Evolutionary conservation across 2,888 invertebrate species (phyloP).

Genomic region (Phanerotoma sp.): DNA sequence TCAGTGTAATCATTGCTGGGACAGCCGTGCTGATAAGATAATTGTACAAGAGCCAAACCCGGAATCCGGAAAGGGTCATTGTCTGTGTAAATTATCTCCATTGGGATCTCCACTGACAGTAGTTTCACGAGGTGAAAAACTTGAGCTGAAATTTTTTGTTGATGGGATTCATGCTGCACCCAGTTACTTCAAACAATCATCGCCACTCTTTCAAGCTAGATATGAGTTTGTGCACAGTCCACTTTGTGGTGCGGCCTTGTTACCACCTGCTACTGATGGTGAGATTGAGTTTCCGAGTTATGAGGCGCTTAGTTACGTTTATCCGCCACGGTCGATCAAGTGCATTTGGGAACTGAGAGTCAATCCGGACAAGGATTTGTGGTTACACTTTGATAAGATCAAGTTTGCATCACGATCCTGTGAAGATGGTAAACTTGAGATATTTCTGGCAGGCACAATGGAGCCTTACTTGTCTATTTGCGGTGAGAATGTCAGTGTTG

Average conservation of each 20-base stretch:
- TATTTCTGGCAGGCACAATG: conserved; percentile 71
- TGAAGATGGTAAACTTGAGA: conserved; percentile 83
- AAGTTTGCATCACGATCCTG: conserved; percentile 83
- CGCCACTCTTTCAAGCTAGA: conserved; percentile 80
- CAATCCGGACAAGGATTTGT: conserved; percentile 80
- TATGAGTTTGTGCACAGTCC: conserved; percentile 91
- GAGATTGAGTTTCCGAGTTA: conserved; percentile 86
- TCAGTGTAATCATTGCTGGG: conserved; percentile 78
- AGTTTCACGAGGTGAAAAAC: conserved; percentile 76
- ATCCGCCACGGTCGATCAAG: conserved; percentile 59
- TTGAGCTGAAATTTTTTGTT: conserved; percentile 79
- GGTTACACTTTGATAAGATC: conserved; percentile 84
- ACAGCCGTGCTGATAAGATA: conserved; percentile 81
- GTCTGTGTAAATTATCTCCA: conserved; percentile 65
- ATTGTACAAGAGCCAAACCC: conserved; percentile 74
- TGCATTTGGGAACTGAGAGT: conserved; percentile 84
- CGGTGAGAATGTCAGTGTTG: conserved; percentile 81
- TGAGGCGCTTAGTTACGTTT: conserved; percentile 68
- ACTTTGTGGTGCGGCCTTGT: conserved; percentile 79
- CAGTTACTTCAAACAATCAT: conserved; percentile 84
- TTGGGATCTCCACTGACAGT: conserved; percentile 67
- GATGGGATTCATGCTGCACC: conserved; percentile 84
- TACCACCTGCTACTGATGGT: conserved; percentile 79
- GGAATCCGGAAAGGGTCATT: conserved; percentile 71
- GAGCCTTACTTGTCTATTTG: conserved; percentile 81